These are phyloP conservation scores for Lamellibrachia luymesi DNA, from an alignment of 1,140 invertebrate species.

Conservation along the genomic window DNA sequence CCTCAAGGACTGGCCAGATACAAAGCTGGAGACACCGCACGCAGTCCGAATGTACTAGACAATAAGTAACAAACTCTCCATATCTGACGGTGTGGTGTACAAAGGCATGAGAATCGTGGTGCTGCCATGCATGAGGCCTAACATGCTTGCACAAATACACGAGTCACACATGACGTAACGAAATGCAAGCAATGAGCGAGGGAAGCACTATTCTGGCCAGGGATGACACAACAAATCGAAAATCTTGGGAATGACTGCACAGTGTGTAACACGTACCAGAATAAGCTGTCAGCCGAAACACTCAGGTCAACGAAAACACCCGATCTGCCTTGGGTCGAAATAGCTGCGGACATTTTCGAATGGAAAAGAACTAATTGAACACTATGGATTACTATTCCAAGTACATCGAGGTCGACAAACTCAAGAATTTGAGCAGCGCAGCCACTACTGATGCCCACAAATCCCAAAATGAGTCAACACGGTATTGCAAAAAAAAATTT, in stretches of 20 bases:
- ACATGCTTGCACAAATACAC: slow-evolving; percentile 7
- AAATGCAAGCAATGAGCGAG: slow-evolving; percentile 9
- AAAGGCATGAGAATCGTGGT: slow-evolving; percentile 2
- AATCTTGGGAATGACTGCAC: not conserved
- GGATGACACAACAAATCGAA: slow-evolving; percentile 1
- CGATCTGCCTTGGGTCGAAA: too few relatives aligned
- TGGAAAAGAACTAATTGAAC: too few relatives aligned
- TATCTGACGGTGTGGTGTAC: not conserved
- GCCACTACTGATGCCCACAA: too few relatives aligned
- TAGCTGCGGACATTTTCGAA: too few relatives aligned
- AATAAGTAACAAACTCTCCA: too few relatives aligned
- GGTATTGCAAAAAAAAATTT: not conserved
- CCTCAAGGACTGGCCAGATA: too few relatives aligned
- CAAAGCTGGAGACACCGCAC: too few relatives aligned
- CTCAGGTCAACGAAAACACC: too few relatives aligned
- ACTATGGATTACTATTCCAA: not conserved
- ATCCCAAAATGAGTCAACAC: not conserved
- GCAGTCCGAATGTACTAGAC: too few relatives aligned
- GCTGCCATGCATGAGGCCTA: not conserved
- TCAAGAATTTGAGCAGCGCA: too few relatives aligned
- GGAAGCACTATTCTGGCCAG: slow-evolving; percentile 8
- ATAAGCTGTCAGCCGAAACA: not conserved
- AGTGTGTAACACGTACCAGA: not conserved
- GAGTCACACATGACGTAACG: not conserved
- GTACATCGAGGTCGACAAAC: too few relatives aligned